Evolutionary conservation across 2,113 vertebrate species (phyloP).

Genomic region (Pholis gunnellus): DNA sequence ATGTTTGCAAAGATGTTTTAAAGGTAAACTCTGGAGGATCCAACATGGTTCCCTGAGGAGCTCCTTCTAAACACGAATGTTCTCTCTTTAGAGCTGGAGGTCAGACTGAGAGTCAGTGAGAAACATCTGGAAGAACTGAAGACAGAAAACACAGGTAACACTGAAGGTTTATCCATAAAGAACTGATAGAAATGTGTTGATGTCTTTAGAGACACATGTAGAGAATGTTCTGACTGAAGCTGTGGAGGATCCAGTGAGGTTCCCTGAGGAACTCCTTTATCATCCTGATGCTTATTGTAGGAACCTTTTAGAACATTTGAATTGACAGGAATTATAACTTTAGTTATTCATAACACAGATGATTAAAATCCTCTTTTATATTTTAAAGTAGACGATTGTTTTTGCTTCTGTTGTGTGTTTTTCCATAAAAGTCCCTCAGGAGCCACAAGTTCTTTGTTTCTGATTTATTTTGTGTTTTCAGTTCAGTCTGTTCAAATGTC

Average conservation of each 20-base stretch:
- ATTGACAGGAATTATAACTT: not conserved
- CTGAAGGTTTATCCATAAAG: not conserved
- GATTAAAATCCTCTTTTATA: not conserved
- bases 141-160: slow-evolving; percentile 26
- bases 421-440: not conserved
- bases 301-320: not conserved
- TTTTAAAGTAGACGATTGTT: not conserved
- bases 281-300: not conserved
- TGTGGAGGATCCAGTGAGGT: not conserved
- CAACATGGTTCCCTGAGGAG: not conserved
- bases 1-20: not conserved
- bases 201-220: no score
- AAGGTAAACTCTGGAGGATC: not conserved
- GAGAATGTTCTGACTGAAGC: not conserved
- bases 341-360: not conserved
- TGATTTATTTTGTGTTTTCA: slow-evolving; percentile 8
- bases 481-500: slow-evolving; percentile 5
- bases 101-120: slow-evolving; percentile 27
- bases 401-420: not conserved
- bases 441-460: not conserved
- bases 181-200: no score
- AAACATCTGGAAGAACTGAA: slow-evolving; percentile 32
- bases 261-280: not conserved
- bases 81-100: not conserved
- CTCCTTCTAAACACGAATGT: not conserved